phyloP scores from a whole-genome alignment of 2,113 vertebrate genomes.

The Myiagra hebetior region DNA sequence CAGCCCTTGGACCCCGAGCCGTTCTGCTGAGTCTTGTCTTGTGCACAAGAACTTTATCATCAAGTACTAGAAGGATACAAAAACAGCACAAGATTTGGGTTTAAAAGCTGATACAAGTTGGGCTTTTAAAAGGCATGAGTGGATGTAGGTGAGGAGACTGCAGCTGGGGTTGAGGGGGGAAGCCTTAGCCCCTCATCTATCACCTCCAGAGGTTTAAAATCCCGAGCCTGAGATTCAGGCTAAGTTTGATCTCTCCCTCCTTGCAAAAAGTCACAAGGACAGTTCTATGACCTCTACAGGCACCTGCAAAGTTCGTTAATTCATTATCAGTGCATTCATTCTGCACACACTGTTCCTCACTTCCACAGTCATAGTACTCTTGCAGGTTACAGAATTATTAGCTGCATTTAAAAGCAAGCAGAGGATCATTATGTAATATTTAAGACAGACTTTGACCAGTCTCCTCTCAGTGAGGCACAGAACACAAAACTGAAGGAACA shows the following conservation, averaged over 20 bases:
- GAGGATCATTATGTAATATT: neutral
- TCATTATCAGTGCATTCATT: neutral
- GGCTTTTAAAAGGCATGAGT: neutral
- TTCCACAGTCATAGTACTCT: neutral
- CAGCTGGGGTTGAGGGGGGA: neutral
- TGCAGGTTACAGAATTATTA: neutral
- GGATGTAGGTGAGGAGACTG: rapidly evolving
- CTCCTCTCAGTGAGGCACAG: neutral
- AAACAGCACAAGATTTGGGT: neutral
- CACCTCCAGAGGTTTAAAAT: neutral
- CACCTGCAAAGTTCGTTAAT: neutral
- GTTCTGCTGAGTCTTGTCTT: slow-evolving; percentile 89
- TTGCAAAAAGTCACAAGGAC: neutral
- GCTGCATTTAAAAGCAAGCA: neutral
- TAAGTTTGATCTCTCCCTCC: neutral
- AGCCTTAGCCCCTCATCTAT: neutral
- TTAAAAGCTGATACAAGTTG: neutral
- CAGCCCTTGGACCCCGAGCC: slow-evolving; percentile 90
- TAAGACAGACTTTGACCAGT: neutral
- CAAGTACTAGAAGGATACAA: slow-evolving; percentile 77
- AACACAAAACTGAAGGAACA: neutral
- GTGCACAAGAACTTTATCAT: slow-evolving; percentile 97
- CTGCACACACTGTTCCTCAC: neutral
- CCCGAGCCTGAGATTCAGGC: neutral
- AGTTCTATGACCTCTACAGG: neutral